Base-by-base conservation (phyloP, 2,888 invertebrate genomes). In the Pyrrhosoma nymphula region DNA sequence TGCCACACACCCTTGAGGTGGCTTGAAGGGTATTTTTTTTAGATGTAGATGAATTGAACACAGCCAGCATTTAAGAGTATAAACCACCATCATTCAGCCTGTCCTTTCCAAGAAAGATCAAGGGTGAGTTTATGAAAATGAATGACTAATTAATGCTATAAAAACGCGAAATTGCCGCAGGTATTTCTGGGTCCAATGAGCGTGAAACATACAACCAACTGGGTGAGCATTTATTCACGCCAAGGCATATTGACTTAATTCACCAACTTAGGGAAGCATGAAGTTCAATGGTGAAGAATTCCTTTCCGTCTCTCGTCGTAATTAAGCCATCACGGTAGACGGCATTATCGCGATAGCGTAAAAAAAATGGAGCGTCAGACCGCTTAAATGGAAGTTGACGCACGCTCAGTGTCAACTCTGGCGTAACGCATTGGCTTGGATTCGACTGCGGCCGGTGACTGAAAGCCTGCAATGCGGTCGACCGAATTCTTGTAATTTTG, bases 321-420 rank as follows among this genome's bases (percentile, higher is more conserved):
- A 82, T 82, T 82, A 82, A 82, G 82, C 82, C 26, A 82, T 82
- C 82, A 82, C 82, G 82, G 14, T 35, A 14, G n/a, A 75, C n/a
- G n/a, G 75, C 75, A 30, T 75, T 30, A 75, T 23, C 35, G 82
- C 30, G 82, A 20, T 20, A 20, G 82, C 30, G 35, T n/a, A 18
- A 26, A 26, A 82, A 82, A 82, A 82, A 35, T 35, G 14, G 82
- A 82, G 35, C 82, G 82, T 82, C 69, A 82, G 30, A 4, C 26
- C 82, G 2, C 26, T 30, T 35, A 12, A 30, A 35, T 35, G 16
- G 16, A 82, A 10, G 82, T 82, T 82, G 82, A 82, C 82, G 30
- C 35, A 35, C 30, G 14, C 6, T 12, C 4, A 18, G 35, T 82
- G 82, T 35, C 82, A 82, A 82, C 82, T 35, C 4, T 82, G 14